phyloP scores from a whole-genome alignment of 2,888 invertebrate genomes.

The Drosophila limbata region DNA sequence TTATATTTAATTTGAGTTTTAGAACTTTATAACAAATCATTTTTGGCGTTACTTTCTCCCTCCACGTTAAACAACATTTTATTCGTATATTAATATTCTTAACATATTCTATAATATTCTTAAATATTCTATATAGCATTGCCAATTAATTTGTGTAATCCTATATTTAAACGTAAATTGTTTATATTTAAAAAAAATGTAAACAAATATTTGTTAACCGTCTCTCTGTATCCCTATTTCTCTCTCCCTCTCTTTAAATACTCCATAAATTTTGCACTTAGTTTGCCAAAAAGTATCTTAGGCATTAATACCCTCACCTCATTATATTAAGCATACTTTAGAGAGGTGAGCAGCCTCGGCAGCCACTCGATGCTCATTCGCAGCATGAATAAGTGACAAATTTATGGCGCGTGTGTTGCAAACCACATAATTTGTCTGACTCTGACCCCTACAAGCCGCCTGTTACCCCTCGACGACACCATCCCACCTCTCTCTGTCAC shows the following conservation, averaged over 20 bases:
- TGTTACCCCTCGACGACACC: background rate
- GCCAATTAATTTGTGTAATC: no score
- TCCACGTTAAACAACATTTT: no score
- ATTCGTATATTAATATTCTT: no score
- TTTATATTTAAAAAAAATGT: no score
- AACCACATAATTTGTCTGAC: constrained; percentile 78
- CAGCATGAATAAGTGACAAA: constrained; percentile 72
- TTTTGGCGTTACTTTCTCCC: no score
- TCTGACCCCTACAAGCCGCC: constrained; percentile 54
- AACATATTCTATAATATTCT: no score
- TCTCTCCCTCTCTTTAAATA: background rate
- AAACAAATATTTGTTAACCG: no score
- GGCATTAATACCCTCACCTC: constrained; percentile 48
- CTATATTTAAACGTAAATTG: no score
- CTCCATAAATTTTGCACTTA: constrained; percentile 28
- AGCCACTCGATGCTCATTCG: constrained; percentile 17
- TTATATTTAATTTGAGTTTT: no score
- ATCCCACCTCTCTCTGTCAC: constrained; percentile 10
- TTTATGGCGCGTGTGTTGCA: constrained; percentile 80
- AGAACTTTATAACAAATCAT: no score
- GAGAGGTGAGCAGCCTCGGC: constrained; percentile 51
- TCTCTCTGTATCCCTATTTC: no score
- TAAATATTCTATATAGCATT: no score
- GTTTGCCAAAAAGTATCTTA: constrained; percentile 20
- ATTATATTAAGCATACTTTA: constrained; percentile 48